Conservation (phyloP, 2,888 invertebrate species). For the Lithosia quadra region DNA sequence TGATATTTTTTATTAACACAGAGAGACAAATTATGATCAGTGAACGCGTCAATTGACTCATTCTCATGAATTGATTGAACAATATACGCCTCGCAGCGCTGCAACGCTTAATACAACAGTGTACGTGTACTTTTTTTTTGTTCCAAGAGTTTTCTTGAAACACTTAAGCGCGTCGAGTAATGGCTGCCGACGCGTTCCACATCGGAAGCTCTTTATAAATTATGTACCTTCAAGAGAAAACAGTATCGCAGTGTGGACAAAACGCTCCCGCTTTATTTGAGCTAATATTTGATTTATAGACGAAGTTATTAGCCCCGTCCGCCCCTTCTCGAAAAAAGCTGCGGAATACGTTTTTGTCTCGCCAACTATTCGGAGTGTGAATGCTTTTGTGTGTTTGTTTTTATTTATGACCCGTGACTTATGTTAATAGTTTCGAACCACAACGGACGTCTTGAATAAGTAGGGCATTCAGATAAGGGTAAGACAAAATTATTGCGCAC, state of each 20-base stretch:
- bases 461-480: constrained; percentile 20
- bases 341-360: constrained; percentile 43
- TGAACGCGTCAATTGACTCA: constrained; percentile 40
- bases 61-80: constrained; percentile 46
- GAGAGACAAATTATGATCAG: constrained; percentile 29
- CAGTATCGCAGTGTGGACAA: constrained; percentile 59
- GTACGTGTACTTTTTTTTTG: constrained; percentile 30
- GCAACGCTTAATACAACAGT: constrained; percentile 28
- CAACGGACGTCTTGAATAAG: constrained; percentile 30
- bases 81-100: constrained; percentile 30
- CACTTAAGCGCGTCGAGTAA: constrained; percentile 50
- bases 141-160: constrained; percentile 51
- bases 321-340: constrained; percentile 49
- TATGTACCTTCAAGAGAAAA: constrained; percentile 47
- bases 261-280: constrained; percentile 65
- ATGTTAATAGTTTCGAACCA: constrained; percentile 25
- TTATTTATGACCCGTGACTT: constrained; percentile 34
- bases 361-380: constrained; percentile 30
- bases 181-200: constrained; percentile 53
- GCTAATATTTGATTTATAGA: constrained; percentile 75
- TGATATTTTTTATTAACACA: constrained; percentile 25
- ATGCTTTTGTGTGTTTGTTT: constrained; percentile 42
- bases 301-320: constrained; percentile 60
- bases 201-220: constrained; percentile 60
- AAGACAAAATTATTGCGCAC: constrained; percentile 9